These are phyloP conservation scores for Emesis furor DNA, from an alignment of 2,888 invertebrate species.

Conservation along the genomic window DNA sequence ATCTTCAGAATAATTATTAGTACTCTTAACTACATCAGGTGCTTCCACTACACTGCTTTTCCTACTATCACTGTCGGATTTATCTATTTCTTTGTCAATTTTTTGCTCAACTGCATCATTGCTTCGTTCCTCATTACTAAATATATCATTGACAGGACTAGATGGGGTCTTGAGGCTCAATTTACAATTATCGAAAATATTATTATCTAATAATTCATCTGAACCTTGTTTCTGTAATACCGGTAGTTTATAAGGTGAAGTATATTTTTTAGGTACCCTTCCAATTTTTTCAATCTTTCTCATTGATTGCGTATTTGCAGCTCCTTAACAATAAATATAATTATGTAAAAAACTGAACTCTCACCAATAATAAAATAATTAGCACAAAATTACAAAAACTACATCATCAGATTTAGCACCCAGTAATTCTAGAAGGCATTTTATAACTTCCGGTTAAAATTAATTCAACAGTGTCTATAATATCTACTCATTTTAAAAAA, in stretches of 20 bases:
- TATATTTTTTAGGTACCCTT: conserved; percentile 75
- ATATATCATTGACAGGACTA: conserved; percentile 62
- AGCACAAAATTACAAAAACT: too few relatives aligned
- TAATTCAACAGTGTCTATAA: too few relatives aligned
- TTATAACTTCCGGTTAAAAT: too few relatives aligned
- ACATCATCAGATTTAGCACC: too few relatives aligned
- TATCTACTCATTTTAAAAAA: too few relatives aligned
- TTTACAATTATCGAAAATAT: conserved; percentile 86
- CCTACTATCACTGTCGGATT: conserved; percentile 66
- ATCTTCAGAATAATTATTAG: conserved; percentile 85
- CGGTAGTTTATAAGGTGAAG: conserved; percentile 79
- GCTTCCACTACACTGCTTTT: conserved; percentile 78
- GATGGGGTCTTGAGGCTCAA: conserved; percentile 83
- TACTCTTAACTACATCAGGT: conserved; percentile 84
- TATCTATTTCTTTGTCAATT: conserved; percentile 39
- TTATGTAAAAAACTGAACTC: too few relatives aligned
- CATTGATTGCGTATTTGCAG: conserved; percentile 73
- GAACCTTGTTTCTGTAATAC: conserved; percentile 79
- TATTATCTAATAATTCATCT: conserved; percentile 84
- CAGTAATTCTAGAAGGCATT: too few relatives aligned
- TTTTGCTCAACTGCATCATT: conserved; percentile 57
- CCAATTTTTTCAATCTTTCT: conserved; percentile 82
- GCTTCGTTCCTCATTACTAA: conserved; percentile 74
- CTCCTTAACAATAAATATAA: conserved; percentile 70
- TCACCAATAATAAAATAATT: too few relatives aligned